Evolutionary conservation across 92 coral and sea anemone genomes (phyloP).

Genomic region (Chrysogorgia sp.): DNA sequence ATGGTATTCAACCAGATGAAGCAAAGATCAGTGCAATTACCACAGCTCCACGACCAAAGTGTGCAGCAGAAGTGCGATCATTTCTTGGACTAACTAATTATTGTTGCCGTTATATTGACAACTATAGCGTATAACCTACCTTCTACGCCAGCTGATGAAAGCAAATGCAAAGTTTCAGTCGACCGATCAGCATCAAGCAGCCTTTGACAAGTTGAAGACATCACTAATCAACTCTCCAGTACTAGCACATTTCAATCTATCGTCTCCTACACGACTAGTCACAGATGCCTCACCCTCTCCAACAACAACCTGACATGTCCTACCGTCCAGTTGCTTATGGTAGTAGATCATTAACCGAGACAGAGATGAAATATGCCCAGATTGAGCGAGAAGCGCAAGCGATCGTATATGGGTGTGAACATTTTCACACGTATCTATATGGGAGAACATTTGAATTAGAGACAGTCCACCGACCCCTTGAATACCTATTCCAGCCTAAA

Average conservation of each 20-base stretch:
- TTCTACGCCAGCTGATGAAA: neutral
- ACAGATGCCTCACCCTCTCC: constrained; percentile 32
- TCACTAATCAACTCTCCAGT: neutral
- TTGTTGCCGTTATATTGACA: neutral
- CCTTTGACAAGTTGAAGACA: constrained; percentile 23
- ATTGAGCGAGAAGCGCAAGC: constrained; percentile 24
- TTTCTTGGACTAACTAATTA: neutral
- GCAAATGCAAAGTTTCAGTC: neutral
- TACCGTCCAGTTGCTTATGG: constrained; percentile 35
- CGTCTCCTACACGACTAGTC: constrained; percentile 15
- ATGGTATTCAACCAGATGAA: constrained; percentile 2
- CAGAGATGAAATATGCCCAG: constrained; percentile 54
- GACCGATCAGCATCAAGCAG: constrained; percentile 15
- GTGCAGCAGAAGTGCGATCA: neutral
- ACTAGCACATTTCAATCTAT: neutral
- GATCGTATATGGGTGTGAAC: constrained; percentile 59
- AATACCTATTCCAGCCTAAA: constrained; percentile 56
- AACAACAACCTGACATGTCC: constrained; percentile 27
- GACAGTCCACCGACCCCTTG: constrained; percentile 58
- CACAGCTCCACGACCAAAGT: neutral
- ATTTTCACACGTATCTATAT: constrained; percentile 57
- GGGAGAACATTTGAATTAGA: constrained; percentile 59
- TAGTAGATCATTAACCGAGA: constrained; percentile 35
- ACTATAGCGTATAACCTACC: neutral
- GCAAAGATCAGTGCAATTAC: neutral